Percentiles rank a stretch among this genome's conserved stretches.
Evolutionary conservation across 2,797 vertebrate species (phyloP).

Genomic region (Argyrosomus regius): DNA sequence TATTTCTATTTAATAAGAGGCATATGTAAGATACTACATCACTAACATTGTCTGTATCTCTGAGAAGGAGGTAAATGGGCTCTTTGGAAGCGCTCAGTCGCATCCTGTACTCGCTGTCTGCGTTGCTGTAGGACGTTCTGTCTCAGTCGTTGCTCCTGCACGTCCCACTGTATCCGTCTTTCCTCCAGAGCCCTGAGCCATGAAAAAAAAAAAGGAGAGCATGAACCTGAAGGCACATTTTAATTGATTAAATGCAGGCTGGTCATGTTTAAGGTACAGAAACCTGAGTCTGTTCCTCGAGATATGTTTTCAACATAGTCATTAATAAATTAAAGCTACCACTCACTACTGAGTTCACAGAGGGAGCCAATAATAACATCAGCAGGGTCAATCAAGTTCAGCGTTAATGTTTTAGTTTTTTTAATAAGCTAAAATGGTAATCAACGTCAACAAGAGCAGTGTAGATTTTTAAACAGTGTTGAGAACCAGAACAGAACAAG

Average conservation of each 20-base stretch:
- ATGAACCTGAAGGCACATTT: slow-evolving; percentile 27
- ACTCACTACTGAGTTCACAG: slow-evolving; percentile 29
- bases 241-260: slow-evolving; percentile 46
- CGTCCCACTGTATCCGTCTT: slow-evolving; percentile 85
- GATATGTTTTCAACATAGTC: slow-evolving; percentile 68
- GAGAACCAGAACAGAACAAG: neutral
- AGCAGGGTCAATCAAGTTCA: slow-evolving; percentile 14
- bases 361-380: slow-evolving; percentile 33
- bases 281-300: slow-evolving; percentile 70
- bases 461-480: neutral
- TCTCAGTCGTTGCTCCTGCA: slow-evolving; percentile 88
- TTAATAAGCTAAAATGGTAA: neutral
- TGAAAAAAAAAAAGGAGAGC: neutral
- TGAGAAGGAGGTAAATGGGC: slow-evolving; percentile 87
- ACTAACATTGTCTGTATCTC: slow-evolving; percentile 85
- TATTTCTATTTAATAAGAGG: neutral
- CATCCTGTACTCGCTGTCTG: slow-evolving; percentile 88
- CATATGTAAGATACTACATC: neutral
- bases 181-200: slow-evolving; percentile 90
- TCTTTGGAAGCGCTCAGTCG: slow-evolving; percentile 91
- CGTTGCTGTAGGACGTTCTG: slow-evolving; percentile 91
- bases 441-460: neutral
- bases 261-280: slow-evolving; percentile 51
- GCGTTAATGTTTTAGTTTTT: neutral
- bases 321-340: slow-evolving; percentile 77